Evolutionary conservation across 2,113 vertebrate species (phyloP).

Genomic region (Harpagus bidentatus): DNA sequence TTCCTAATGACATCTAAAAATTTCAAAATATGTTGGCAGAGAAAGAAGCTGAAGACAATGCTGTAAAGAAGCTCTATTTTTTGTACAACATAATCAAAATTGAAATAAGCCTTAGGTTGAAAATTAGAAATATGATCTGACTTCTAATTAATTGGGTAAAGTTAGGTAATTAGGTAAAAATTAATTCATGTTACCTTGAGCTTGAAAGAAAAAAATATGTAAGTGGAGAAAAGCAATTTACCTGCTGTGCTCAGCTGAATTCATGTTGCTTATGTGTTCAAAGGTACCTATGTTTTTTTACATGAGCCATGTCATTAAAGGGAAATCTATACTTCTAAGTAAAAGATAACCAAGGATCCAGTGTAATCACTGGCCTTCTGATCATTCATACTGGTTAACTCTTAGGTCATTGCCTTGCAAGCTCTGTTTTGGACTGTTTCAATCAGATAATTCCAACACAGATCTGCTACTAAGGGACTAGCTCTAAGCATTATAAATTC

Average conservation of each 20-base stretch:
- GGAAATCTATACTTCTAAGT: background rate
- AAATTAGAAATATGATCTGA: background rate
- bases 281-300: background rate
- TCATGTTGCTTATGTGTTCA: background rate
- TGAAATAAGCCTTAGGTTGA: background rate
- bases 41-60: background rate
- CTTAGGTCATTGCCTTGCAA: background rate
- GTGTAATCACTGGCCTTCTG: background rate
- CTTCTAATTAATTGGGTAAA: background rate
- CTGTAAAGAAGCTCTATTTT: background rate
- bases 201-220: background rate
- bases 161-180: background rate
- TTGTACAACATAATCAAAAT: background rate
- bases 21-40: background rate
- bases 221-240: background rate
- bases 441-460: background rate
- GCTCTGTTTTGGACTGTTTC: background rate
- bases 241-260: background rate
- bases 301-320: background rate
- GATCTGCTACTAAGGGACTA: background rate
- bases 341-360: background rate
- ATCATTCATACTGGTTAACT: background rate
- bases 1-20: background rate
- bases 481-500: background rate
- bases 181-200: background rate